phyloP scores from a whole-genome alignment of 2,888 invertebrate species.

The Acrocera orbiculus region DNA sequence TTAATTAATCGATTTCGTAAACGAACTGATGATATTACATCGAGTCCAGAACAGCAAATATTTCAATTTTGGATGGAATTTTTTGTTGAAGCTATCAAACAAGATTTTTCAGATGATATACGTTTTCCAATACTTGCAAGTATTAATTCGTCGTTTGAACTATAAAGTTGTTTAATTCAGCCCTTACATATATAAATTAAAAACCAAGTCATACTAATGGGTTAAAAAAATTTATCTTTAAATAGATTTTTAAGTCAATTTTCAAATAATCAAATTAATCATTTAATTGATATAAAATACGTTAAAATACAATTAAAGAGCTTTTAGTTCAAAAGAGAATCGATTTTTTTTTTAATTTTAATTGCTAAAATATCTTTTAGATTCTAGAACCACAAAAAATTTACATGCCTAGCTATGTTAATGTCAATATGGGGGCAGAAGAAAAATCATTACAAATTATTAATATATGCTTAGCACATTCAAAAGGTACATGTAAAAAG shows the following conservation, averaged over 20 bases:
- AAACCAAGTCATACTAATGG: too few species aligned
- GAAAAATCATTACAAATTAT: conserved; percentile 79
- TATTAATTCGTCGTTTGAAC: not conserved
- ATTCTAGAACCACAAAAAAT: conserved; percentile 83
- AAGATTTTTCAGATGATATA: conserved; percentile 61
- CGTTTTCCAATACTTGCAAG: conserved; percentile 53
- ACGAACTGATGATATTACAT: conserved; percentile 51
- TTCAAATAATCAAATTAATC: too few species aligned
- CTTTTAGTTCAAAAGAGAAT: too few species aligned
- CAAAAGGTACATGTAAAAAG: conserved; percentile 61
- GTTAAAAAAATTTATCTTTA: too few species aligned
- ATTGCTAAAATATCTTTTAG: conserved; percentile 23
- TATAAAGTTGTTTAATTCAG: not conserved
- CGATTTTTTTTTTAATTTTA: not conserved
- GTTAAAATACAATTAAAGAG: too few species aligned
- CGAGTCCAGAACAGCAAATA: conserved; percentile 66
- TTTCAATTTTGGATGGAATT: conserved; percentile 99
- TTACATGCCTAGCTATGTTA: conserved; percentile 88
- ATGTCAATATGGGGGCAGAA: conserved; percentile 86
- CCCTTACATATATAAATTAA: not conserved
- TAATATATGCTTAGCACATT: conserved; percentile 65
- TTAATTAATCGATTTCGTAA: conserved; percentile 82
- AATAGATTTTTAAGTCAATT: too few species aligned
- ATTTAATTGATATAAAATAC: too few species aligned
- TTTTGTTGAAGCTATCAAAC: conserved; percentile 84